Conservation (phyloP, 2,888 invertebrate species). For the Apoderus coryli region DNA sequence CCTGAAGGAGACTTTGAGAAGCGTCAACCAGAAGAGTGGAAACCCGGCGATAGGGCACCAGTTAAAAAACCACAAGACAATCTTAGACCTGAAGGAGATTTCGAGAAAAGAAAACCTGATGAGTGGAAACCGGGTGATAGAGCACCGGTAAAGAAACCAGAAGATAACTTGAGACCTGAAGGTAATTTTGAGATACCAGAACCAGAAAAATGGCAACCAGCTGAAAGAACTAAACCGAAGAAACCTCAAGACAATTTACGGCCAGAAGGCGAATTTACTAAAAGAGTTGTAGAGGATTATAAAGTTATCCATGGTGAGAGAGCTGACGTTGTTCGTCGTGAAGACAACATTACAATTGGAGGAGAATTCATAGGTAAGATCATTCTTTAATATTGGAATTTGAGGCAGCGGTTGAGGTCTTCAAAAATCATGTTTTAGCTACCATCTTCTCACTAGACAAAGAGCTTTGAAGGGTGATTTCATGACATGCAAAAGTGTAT, state of each 20-base stretch:
- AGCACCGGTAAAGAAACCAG: conserved; percentile 38
- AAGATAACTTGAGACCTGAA: conserved; percentile 44
- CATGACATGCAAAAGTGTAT: no score
- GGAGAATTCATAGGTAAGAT: conserved; percentile 49
- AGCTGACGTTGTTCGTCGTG: conserved; percentile 46
- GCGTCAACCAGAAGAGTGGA: conserved; percentile 32
- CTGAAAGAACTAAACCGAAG: conserved; percentile 29
- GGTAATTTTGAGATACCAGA: conserved; percentile 32
- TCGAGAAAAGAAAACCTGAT: conserved; percentile 36
- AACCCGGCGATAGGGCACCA: conserved; percentile 35
- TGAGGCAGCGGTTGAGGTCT: no score
- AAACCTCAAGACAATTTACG: conserved; percentile 35
- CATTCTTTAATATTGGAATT: no score
- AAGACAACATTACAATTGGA: conserved; percentile 50
- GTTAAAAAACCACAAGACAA: conserved; percentile 46
- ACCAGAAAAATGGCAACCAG: conserved; percentile 22
- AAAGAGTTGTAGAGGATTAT: conserved; percentile 41
- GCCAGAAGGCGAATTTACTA: conserved; percentile 34
- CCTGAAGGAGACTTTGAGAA: conserved; percentile 41
- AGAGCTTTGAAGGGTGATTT: no score
- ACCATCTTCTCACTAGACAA: no score
- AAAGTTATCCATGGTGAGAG: conserved; percentile 45
- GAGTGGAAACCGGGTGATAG: conserved; percentile 28
- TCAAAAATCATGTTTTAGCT: no score
- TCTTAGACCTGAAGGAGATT: conserved; percentile 45